Percentiles rank a stretch among this genome's conserved stretches.
These are phyloP conservation scores for Sitta europaea DNA, from an alignment of 2,113 vertebrate species.

Conservation along the genomic window DNA sequence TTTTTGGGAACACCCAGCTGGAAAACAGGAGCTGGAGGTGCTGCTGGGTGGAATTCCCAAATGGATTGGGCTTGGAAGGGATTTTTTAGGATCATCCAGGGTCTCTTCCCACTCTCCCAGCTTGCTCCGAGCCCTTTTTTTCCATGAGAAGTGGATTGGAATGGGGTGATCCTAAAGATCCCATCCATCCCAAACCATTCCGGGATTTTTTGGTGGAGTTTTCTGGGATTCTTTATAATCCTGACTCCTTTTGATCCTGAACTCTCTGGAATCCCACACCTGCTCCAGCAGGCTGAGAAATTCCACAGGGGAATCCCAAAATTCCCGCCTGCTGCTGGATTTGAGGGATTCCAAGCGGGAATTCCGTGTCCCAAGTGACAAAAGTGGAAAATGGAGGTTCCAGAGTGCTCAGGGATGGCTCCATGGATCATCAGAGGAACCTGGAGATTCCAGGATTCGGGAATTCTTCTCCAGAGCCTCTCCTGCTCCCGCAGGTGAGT, in stretches of 20 bases:
- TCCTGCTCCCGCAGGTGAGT: background rate
- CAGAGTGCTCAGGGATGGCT: fast-evolving
- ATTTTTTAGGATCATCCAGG: background rate
- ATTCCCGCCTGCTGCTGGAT: background rate
- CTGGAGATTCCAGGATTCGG: background rate
- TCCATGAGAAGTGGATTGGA: background rate
- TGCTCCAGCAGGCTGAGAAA: too few relatives aligned
- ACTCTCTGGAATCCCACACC: background rate
- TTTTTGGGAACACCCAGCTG: background rate
- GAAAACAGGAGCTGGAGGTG: background rate
- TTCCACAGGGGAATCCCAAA: background rate
- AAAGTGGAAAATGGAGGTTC: background rate
- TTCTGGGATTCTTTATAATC: background rate
- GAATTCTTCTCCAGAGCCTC: background rate
- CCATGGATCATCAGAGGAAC: background rate
- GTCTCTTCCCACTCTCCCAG: background rate
- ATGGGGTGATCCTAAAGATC: background rate
- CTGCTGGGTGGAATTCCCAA: background rate
- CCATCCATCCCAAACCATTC: background rate
- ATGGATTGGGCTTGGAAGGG: background rate
- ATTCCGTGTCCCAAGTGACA: background rate
- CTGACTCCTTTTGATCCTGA: fast-evolving
- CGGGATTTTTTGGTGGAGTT: background rate
- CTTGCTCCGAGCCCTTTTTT: background rate
- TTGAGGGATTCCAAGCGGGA: background rate